Percentiles rank a stretch among this genome's conserved stretches.
phyloP scores from a whole-genome alignment of 2,888 invertebrate species.

The Aporophyla nigra region DNA sequence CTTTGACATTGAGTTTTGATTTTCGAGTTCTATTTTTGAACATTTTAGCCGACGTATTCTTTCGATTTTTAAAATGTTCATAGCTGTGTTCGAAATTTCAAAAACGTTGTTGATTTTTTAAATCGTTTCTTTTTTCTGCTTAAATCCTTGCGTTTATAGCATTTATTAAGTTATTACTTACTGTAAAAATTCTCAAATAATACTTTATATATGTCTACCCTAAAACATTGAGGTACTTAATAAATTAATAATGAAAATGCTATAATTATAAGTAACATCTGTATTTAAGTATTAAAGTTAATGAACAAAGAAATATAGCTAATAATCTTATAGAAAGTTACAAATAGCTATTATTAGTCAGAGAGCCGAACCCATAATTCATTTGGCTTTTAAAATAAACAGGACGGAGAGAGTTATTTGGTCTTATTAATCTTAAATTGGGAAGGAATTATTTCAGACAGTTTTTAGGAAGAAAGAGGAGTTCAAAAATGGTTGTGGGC shows the following conservation, averaged over 20 bases:
- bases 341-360: constrained; percentile 55
- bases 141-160: not conserved
- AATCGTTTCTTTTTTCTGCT: not conserved
- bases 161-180: too few species aligned
- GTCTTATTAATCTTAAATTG: constrained; percentile 42
- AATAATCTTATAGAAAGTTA: constrained; percentile 45
- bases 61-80: too few species aligned
- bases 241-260: constrained; percentile 30
- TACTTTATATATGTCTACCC: not conserved
- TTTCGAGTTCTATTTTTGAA: constrained; percentile 20
- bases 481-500: not conserved
- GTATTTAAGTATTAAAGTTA: constrained; percentile 40
- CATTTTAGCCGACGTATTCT: too few species aligned
- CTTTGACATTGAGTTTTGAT: not conserved
- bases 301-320: constrained; percentile 50
- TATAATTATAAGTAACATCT: constrained; percentile 49
- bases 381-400: constrained; percentile 55
- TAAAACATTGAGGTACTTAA: not conserved
- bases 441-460: constrained; percentile 10
- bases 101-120: not conserved
- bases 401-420: constrained; percentile 27
- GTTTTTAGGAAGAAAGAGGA: not conserved
- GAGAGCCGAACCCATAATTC: constrained; percentile 43
- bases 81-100: not conserved
- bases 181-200: not conserved